These are phyloP conservation scores for Sphaerophoria taeniata DNA, from an alignment of 2,888 invertebrate genomes.

Conservation along the genomic window DNA sequence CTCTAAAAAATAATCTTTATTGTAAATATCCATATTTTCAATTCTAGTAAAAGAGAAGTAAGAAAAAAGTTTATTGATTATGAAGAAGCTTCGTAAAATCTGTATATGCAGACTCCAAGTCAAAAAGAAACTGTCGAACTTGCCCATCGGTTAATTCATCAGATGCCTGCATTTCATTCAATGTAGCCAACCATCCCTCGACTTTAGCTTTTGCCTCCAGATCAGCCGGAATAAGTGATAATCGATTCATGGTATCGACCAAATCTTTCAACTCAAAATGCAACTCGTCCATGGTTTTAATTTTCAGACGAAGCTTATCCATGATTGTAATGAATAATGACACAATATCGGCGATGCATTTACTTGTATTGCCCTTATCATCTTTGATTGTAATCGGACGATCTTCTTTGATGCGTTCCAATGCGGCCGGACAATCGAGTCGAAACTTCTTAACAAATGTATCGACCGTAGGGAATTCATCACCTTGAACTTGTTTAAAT, in stretches of 20 bases:
- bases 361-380: slow-evolving; percentile 99
- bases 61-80: slow-evolving; percentile 80
- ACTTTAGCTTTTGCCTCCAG: slow-evolving; percentile 98
- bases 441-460: slow-evolving; percentile 94
- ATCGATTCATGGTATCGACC: slow-evolving; percentile 96
- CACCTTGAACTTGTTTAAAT: slow-evolving; percentile 97
- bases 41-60: neutral
- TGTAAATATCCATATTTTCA: slow-evolving; percentile 1
- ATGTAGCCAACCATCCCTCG: slow-evolving; percentile 92
- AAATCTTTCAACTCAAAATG: slow-evolving; percentile 97
- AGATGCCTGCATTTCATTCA: slow-evolving; percentile 97
- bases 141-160: slow-evolving; percentile 97
- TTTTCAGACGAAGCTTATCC: slow-evolving; percentile 97
- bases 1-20: slow-evolving; percentile 16
- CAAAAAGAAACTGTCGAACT: slow-evolving; percentile 97
- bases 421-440: slow-evolving; percentile 97
- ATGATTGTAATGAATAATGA: slow-evolving; percentile 99
- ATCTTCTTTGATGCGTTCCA: slow-evolving; percentile 98
- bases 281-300: slow-evolving; percentile 98
- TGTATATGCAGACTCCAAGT: slow-evolving; percentile 97
- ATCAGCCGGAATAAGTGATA: slow-evolving; percentile 94
- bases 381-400: slow-evolving; percentile 99
- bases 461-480: slow-evolving; percentile 96
- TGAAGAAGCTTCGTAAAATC: slow-evolving; percentile 98
- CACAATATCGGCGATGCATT: slow-evolving; percentile 99